Conservation (phyloP, 2,797 vertebrate species). For the Lagorchestes hirsutus region DNA sequence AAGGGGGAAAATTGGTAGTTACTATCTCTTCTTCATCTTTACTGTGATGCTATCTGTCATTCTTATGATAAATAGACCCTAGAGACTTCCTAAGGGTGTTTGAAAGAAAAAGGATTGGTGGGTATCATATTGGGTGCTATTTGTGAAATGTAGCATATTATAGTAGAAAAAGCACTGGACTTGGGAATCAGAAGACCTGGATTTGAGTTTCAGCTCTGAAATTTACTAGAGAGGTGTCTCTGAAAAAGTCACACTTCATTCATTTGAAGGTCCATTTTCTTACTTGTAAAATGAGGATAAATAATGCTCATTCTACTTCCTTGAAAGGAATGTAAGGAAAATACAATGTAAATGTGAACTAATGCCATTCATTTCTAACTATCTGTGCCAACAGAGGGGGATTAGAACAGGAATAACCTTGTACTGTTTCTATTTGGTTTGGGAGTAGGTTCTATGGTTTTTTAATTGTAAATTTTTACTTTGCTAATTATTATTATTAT, state of each 20-base stretch:
- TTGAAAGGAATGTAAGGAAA: background rate
- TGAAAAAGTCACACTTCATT: background rate
- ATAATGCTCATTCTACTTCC: background rate
- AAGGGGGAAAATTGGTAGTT: background rate
- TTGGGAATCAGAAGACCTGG: background rate
- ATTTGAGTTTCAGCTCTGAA: background rate
- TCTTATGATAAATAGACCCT: constrained; percentile 54
- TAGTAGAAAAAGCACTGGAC: background rate
- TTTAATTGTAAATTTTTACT: background rate
- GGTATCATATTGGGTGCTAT: background rate
- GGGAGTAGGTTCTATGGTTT: background rate
- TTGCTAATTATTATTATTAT: background rate
- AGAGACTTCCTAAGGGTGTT: constrained; percentile 36
- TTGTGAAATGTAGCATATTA: background rate
- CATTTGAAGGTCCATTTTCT: background rate
- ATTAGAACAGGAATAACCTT: background rate
- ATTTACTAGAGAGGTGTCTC: background rate
- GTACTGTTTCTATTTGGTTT: background rate
- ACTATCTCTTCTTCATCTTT: constrained; percentile 14
- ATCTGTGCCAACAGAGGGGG: background rate
- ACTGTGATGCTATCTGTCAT: constrained; percentile 30
- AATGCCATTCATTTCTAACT: background rate
- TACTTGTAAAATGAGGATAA: background rate
- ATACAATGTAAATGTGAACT: background rate
- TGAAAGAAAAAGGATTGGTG: background rate